These are phyloP conservation scores for Phenganax stokvisi DNA, from an alignment of 92 coral and sea anemone species.

Conservation along the genomic window DNA sequence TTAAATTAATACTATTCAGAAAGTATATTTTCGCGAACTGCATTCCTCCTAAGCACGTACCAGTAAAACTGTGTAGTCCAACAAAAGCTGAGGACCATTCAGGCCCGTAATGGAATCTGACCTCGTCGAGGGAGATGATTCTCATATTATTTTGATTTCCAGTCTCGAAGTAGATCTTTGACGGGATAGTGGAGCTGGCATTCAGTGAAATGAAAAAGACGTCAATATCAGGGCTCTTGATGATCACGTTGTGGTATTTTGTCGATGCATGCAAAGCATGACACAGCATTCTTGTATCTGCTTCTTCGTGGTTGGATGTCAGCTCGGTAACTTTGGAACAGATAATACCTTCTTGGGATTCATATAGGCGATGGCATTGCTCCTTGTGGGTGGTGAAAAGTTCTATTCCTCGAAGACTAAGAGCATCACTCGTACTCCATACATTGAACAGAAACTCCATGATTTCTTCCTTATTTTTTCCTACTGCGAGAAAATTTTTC, in stretches of 20 bases:
- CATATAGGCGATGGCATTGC: constrained; percentile 3
- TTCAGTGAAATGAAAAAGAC: constrained; percentile 7
- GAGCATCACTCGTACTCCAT: constrained; percentile 23
- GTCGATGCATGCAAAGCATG: constrained; percentile 1
- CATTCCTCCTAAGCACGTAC: constrained; percentile 14
- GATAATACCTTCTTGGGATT: constrained; percentile 10
- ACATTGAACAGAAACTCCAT: constrained; percentile 11
- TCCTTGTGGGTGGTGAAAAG: constrained; percentile 21
- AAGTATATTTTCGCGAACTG: background rate
- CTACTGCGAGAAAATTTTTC: constrained; percentile 13
- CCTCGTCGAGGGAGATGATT: constrained; percentile 13
- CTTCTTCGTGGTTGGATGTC: constrained; percentile 14
- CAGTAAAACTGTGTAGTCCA: constrained; percentile 41
- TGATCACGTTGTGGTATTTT: background rate
- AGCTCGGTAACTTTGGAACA: background rate
- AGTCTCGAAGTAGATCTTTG: constrained; percentile 25
- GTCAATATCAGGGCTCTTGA: constrained; percentile 9
- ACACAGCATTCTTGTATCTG: constrained; percentile 6
- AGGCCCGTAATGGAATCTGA: constrained; percentile 3
- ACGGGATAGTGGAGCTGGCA: constrained; percentile 15
- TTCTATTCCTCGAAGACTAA: constrained; percentile 4
- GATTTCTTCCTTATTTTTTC: constrained; percentile 8
- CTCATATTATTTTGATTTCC: constrained; percentile 28
- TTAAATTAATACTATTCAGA: too few species aligned
- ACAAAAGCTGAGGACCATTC: constrained; percentile 35